A percentile compares a stretch with the other conserved stretches of the same genome.
Evolutionary conservation across 1,140 invertebrate species (phyloP).

Genomic region (Asbolus verrucosus): DNA sequence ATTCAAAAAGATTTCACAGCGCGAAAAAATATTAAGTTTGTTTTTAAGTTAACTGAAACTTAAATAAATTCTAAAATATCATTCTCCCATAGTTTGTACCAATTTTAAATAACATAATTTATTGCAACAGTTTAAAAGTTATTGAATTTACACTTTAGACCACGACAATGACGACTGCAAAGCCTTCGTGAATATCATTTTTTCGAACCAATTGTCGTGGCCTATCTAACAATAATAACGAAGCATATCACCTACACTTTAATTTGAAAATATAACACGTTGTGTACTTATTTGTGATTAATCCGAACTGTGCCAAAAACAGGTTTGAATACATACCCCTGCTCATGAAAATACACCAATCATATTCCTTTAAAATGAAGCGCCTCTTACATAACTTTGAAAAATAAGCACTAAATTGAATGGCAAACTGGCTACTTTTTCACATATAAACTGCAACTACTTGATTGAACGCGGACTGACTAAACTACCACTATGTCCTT

Average conservation of each 20-base stretch:
- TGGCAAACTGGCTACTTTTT: slow-evolving; percentile 3
- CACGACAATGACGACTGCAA: too few relatives aligned
- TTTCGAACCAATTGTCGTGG: too few relatives aligned
- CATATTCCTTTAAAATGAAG: slow-evolving; percentile 4
- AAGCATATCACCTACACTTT: too few relatives aligned
- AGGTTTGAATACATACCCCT: slow-evolving; percentile 17
- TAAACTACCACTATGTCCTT: slow-evolving; percentile 54
- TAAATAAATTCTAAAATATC: too few relatives aligned
- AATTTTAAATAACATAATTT: slow-evolving; percentile 1
- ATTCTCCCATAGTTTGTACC: too few relatives aligned
- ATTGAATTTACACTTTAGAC: too few relatives aligned
- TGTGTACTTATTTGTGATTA: too few relatives aligned
- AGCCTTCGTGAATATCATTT: too few relatives aligned
- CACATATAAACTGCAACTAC: slow-evolving; percentile 21
- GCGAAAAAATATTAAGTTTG: neutral
- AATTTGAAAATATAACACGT: too few relatives aligned
- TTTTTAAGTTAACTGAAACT: neutral
- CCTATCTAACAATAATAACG: too few relatives aligned
- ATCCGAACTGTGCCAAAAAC: slow-evolving; percentile 27
- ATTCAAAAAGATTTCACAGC: neutral
- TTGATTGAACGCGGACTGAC: slow-evolving; percentile 20
- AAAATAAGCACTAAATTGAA: slow-evolving; percentile 4
- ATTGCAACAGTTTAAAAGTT: neutral
- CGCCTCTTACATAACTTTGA: slow-evolving; percentile 11
- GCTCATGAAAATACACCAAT: neutral